Base-by-base conservation (phyloP, 2,888 invertebrate species). In the Polymixis flavicincta region DNA sequence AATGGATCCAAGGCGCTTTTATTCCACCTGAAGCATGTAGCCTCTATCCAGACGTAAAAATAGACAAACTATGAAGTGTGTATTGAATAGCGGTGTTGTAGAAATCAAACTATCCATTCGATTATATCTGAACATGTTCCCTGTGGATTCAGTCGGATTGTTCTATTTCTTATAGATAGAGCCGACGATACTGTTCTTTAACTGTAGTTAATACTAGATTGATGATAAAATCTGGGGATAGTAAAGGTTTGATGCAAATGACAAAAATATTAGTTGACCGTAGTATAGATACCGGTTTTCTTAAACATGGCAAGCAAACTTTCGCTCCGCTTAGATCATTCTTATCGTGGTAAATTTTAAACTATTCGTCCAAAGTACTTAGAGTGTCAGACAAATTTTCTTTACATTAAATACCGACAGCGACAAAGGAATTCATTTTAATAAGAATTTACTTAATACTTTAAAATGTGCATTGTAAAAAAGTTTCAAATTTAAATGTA, bases 71-170 rank as follows among this genome's bases (percentile, higher is more conserved):
- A 19, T 59, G 37, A 48, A 50, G 22, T 50, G 32, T 45, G 54
- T 63, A 67, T 76, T 32, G 63, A 68, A 80, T 80, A 17, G 14
- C 22, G 28, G n/a, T 28, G 13, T 13, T 28, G 28, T 79, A 68
- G 48, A 82, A 64, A 72, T 52, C 50, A 22, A 61, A 52, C 50
- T 71, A 13, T 66, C 45, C 71, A 13, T 60, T 52, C 71, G 54
- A 76, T 76, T 84, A 76, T 76, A 45, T 74, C 55, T 74, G 74
- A 71, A n/a, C 76, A 82, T 71, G 76, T n/a, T 82, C 76, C 63
- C 84, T 14, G 22, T 54, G 69, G 78, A 57, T 54, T 59, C 67
- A 61, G 22, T 17, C 22, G 28, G 61, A 77, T 84, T 76, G 65
- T 63, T 74, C 19, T 73, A 78, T 85, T 73, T 74, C 57, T 61